Percentiles rank a stretch among this genome's conserved stretches.
Conservation (phyloP, 2,797 vertebrate genomes). For the Hypotaenidia philippensis region DNA sequence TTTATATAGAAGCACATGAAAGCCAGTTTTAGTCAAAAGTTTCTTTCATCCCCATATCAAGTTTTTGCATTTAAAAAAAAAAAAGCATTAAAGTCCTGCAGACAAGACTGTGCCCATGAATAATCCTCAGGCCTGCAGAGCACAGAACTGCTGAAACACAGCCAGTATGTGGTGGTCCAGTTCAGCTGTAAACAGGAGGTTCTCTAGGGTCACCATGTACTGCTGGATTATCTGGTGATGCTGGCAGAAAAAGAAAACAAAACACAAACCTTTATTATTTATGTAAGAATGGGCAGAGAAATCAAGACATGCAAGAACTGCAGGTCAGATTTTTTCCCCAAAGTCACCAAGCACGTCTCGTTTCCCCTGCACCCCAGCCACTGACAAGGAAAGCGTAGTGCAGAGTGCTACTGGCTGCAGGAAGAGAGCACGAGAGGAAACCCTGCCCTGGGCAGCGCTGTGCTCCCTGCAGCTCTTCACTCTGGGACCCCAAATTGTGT, state of each 20-base stretch:
- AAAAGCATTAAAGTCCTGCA: conserved; percentile 42
- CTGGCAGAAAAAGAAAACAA: conserved; percentile 73
- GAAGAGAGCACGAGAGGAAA: not conserved
- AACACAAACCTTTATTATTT: not conserved
- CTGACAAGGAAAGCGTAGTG: not conserved
- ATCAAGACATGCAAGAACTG: not conserved
- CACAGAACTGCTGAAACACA: conserved; percentile 98
- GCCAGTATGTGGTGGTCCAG: conserved; percentile 96
- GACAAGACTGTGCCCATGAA: not conserved
- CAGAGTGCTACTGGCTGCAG: not conserved
- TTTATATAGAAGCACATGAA: conserved; percentile 56
- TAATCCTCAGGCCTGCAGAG: conserved; percentile 89
- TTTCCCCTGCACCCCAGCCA: not conserved
- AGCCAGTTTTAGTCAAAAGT: conserved; percentile 59
- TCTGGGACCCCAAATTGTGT: fast-evolving
- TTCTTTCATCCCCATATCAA: conserved; percentile 56
- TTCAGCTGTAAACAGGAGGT: conserved; percentile 97
- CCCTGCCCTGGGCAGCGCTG: not conserved
- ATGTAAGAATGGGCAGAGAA: not conserved
- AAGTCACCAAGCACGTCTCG: not conserved
- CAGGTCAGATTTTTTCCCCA: not conserved
- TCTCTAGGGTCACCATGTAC: conserved; percentile 98
- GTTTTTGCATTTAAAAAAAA: conserved; percentile 34
- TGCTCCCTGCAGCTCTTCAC: not conserved
- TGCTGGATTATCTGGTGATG: conserved; percentile 98